Evolutionary conservation across 1,140 invertebrate genomes (phyloP).

Genomic region (Bombus breviceps): DNA sequence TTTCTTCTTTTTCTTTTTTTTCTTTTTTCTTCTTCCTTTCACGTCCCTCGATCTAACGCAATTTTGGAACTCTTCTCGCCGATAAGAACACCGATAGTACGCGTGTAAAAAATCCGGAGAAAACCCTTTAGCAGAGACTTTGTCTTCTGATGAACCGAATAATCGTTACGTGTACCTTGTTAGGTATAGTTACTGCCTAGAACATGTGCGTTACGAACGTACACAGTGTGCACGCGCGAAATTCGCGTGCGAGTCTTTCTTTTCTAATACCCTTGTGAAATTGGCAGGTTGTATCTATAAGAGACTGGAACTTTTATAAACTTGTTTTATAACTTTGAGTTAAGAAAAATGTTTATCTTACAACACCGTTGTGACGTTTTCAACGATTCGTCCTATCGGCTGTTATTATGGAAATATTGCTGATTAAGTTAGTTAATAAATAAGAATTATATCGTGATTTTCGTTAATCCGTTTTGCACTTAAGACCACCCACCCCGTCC

Average conservation of each 20-base stretch:
- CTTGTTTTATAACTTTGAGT: background rate
- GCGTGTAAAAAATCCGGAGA: background rate
- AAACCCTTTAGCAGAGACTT: background rate
- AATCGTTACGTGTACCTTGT: background rate
- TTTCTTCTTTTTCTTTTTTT: too few species aligned
- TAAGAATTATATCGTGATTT: slow-evolving; percentile 64
- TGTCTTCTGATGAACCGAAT: background rate
- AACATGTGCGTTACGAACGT: slow-evolving; percentile 3
- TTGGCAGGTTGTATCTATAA: background rate
- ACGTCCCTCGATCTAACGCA: background rate
- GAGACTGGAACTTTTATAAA: background rate
- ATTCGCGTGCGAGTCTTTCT: background rate
- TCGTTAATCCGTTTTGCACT: slow-evolving; percentile 73
- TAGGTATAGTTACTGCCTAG: background rate
- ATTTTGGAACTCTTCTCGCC: background rate
- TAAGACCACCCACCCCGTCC: slow-evolving; percentile 62
- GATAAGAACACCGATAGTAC: background rate
- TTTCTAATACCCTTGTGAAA: background rate
- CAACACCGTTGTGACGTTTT: slow-evolving; percentile 45
- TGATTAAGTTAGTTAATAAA: slow-evolving; percentile 32
- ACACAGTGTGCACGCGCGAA: background rate
- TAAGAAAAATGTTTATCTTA: background rate
- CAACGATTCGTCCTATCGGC: slow-evolving; percentile 5
- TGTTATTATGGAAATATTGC: slow-evolving; percentile 2
- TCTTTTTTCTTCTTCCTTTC: too few species aligned